Conservation (phyloP, 2,888 invertebrate species). For the Tetragonisca angustula region DNA sequence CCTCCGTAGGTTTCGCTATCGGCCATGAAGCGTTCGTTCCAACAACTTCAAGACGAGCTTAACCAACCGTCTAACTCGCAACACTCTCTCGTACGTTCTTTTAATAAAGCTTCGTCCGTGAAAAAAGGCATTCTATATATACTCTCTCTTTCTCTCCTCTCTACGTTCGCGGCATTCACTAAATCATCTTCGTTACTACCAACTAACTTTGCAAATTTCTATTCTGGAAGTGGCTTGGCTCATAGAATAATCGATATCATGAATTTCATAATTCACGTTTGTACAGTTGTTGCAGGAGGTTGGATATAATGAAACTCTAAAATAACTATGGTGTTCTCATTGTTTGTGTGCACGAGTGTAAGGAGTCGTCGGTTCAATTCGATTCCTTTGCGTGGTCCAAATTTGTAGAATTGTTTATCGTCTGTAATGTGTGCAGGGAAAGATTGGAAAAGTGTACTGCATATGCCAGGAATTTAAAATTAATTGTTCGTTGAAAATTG, state of each 20-base stretch:
- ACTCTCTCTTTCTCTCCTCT: not conserved
- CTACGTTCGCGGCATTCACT: no score
- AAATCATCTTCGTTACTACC: not conserved
- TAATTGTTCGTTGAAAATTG: no score
- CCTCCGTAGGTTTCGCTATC: conserved; percentile 51
- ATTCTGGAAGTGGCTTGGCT: not conserved
- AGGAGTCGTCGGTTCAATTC: no score
- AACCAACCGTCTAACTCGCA: conserved; percentile 77
- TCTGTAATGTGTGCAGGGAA: no score
- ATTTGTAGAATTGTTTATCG: no score
- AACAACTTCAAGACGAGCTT: conserved; percentile 76
- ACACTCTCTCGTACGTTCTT: conserved; percentile 72
- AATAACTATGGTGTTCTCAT: no score
- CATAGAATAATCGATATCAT: not conserved
- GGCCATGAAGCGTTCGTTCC: conserved; percentile 65
- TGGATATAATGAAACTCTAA: no score
- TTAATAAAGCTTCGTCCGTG: conserved; percentile 65
- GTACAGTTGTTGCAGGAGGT: no score
- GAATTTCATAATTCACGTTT: not conserved
- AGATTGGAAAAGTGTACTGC: no score
- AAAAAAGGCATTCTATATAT: not conserved
- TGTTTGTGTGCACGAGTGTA: no score
- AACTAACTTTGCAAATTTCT: not conserved
- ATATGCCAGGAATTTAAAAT: no score
- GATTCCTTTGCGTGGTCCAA: no score